Base-by-base conservation (phyloP, 2,888 invertebrate genomes). In the Itoplectis maculator region DNA sequence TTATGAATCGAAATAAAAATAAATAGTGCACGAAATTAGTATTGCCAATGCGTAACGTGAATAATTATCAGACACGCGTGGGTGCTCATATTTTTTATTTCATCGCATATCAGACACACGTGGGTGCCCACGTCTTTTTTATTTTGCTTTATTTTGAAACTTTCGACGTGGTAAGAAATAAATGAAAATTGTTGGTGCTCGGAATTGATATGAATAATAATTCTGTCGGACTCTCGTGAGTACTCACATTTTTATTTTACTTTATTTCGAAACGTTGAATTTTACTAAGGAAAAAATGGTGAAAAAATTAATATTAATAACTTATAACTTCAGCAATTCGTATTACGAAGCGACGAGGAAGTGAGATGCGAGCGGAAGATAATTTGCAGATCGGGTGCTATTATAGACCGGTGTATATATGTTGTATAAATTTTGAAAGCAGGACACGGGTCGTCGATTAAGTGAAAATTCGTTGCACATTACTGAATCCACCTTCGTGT, bases 261-360 rank as follows among this genome's bases (percentile, higher is more conserved):
- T 5, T 29, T 29, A 42, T 42, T 13, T 13, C 23, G 11, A 18
- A 7, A 13, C 20, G 63, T 65, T 45, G 6, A 18, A 20, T 9
- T 23, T 23, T 15, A 23, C 7, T 20, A 56, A 20, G n/a, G 18
- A 45, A 54, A n/a, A 8, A 13, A 37, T 29, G 20, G 35, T n/a
- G 1, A 40, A 20, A 56, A 56, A 45, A 72, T 56, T 40, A 20
- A 37, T 68, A 51, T 68, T 37, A 51, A 40, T 51, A 51, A 18
- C 7, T n/a, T 18, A 49, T 18, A 40, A 47, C 29, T 15, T 7
- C 5, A 9, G 63, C 13, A 65, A 51, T 8, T 20, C 9, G 13
- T n/a, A 61, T 76, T 68, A 76, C 18, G 76, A 37, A 29, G n/a
- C 47, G 20, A 59, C 37, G 20, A 15, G 77, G 77, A 77, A 77